phyloP scores from a whole-genome alignment of 2,113 vertebrate species.

The Pteronura brasiliensis region DNA sequence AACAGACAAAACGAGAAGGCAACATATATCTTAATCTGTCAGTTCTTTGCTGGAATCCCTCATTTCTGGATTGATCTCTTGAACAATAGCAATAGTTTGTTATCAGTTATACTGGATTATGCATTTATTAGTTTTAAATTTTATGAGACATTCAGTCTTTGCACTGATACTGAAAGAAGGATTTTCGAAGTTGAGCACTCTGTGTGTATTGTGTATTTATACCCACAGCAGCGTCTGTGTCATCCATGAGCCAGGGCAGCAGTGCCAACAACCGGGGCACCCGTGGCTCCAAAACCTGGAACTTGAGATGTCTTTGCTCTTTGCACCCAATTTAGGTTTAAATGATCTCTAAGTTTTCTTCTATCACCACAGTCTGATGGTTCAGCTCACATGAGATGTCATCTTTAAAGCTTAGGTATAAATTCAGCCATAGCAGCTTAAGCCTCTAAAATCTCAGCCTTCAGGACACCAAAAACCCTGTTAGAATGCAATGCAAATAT shows the following conservation, averaged over 20 bases:
- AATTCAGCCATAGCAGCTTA: background rate
- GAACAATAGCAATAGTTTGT: background rate
- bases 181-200: background rate
- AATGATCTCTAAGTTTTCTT: conserved; percentile 11
- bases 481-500: background rate
- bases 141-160: background rate
- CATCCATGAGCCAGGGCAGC: background rate
- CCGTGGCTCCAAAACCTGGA: background rate
- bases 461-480: background rate
- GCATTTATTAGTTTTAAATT: background rate
- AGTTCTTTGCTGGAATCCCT: background rate
- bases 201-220: background rate
- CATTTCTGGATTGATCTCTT: background rate
- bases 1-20: background rate
- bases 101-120: background rate
- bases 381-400: background rate
- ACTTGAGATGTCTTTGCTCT: background rate
- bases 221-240: background rate
- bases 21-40: background rate
- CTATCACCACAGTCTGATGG: background rate
- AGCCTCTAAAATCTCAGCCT: background rate
- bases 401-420: conserved; percentile 38
- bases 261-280: fast-evolving
- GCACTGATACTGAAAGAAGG: background rate
- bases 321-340: background rate